Evolutionary conservation across 2,888 invertebrate species (phyloP), one percentile per base, ranked within the genome.

Genomic region (Apotomis capreana): DNA sequence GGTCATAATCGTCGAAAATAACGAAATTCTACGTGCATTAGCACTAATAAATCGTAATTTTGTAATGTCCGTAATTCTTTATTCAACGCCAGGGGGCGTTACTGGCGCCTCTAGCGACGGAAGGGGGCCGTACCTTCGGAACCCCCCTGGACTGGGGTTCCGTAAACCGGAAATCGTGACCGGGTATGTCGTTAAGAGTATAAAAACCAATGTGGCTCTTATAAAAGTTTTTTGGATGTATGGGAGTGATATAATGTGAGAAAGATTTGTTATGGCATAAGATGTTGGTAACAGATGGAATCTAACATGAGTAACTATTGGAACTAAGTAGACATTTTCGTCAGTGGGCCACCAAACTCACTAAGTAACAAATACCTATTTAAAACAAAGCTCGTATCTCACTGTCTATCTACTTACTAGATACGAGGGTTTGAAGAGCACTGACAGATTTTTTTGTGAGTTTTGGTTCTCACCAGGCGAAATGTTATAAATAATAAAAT

Each of bases 111-210:
- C 61, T 36, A 67, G 57, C 70, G 70, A 49, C 71, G 71, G 71
- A 71, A 71, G 57, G 71, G 60, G 71, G 70, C 70, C 26, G 70
- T 55, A 37, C 65, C 65, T 65, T 37, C 9, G 61, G 71, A 68
- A 71, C 71, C 71, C 57, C 54, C 26, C 51, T 58, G n/a, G 63
- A 40, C n/a, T 52, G 67, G 67, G 67, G 67, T 71, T 68, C 71
- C 51, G 67, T 71, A 62, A 69, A 49, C 71, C 71, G 71, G 71
- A 71, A 71, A 58, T 62, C 57, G 67, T 55, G 70, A 68, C 69
- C 57, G 69, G 69, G 55, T 64, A 64, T 64, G 59, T 65, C 60
- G 67, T 71, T 68, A 61, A 61, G 44, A 51, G 61, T 51, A 52
- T 71, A 61, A 64, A 52, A 63, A 40, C n/a, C 54, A 13, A 13